A percentile compares a stretch with the other conserved stretches of the same genome.
These are phyloP conservation scores for Gnathonemus echidnorhynchus DNA, from an alignment of 2,113 vertebrate genomes.

Conservation along the genomic window DNA sequence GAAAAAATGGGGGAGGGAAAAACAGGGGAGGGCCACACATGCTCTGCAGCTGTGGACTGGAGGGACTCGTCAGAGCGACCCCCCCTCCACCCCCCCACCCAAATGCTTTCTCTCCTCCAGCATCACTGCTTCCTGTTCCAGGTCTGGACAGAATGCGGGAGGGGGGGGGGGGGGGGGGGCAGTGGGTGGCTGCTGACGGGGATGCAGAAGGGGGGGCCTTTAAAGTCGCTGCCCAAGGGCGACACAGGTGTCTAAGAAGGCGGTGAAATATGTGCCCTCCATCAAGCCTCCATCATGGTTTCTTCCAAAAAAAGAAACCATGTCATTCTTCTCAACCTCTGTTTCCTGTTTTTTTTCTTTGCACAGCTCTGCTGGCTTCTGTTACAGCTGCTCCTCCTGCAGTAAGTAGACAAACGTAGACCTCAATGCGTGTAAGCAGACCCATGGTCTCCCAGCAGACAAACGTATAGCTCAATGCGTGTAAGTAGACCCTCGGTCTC, in stretches of 20 bases:
- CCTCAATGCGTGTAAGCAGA: too few species aligned
- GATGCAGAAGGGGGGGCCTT: not conserved
- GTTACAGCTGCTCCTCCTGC: not conserved
- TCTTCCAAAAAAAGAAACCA: not conserved
- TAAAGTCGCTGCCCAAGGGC: not conserved
- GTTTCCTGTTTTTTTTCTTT: not conserved
- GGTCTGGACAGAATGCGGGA: not conserved
- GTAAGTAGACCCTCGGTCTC: too few species aligned
- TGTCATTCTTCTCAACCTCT: not conserved
- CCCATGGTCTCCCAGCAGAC: not conserved
- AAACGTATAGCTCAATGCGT: not conserved
- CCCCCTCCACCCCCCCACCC: not conserved
- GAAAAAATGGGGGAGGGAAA: constrained; percentile 11
- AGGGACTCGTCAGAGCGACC: not conserved
- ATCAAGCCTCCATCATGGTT: too few species aligned
- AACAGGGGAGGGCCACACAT: constrained; percentile 28
- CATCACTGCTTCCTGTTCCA: not conserved
- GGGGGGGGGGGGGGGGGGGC: not conserved
- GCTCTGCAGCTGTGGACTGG: constrained; percentile 27
- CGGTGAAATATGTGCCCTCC: not conserved
- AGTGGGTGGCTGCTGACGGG: not conserved
- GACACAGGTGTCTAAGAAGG: not conserved
- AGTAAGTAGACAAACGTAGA: not conserved
- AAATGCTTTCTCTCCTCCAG: not conserved
- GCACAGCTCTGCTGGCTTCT: not conserved